Conservation (phyloP, 2,113 vertebrate species). For the Dermatemys mawii region DNA sequence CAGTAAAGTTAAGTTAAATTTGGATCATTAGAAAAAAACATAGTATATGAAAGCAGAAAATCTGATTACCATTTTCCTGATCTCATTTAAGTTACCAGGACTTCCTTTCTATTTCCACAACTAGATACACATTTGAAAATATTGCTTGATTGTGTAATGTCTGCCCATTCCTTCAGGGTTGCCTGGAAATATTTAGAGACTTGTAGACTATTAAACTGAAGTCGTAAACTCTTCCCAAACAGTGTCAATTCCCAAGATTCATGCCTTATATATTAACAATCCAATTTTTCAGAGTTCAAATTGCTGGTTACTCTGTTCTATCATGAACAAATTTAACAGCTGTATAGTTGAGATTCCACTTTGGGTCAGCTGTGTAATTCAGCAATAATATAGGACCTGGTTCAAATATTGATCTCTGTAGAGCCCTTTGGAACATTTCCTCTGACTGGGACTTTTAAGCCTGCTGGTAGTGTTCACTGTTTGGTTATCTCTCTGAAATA, state of each 20-base stretch:
- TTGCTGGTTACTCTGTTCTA: neutral
- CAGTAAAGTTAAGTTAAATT: neutral
- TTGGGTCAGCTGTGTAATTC: constrained; percentile 16
- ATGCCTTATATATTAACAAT: constrained; percentile 35
- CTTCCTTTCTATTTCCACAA: neutral
- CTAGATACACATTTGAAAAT: neutral
- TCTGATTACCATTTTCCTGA: neutral
- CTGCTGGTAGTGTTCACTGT: neutral
- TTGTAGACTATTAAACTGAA: constrained; percentile 9
- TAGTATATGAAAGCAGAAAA: neutral
- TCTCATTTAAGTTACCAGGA: neutral
- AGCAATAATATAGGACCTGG: neutral
- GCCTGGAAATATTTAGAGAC: constrained; percentile 12
- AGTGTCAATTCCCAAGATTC: constrained; percentile 17
- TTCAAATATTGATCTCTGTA: neutral
- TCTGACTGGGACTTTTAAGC: constrained; percentile 9
- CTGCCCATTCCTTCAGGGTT: neutral
- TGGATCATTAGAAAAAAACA: neutral
- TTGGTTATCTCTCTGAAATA: neutral
- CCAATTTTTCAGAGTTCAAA: constrained; percentile 23
- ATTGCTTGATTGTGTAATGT: neutral
- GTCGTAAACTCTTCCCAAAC: neutral
- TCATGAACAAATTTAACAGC: constrained; percentile 5
- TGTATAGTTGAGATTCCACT: neutral
- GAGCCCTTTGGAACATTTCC: neutral